phyloP scores from a whole-genome alignment of 2,888 invertebrate genomes.

The Omphaloscelis lunosa region DNA sequence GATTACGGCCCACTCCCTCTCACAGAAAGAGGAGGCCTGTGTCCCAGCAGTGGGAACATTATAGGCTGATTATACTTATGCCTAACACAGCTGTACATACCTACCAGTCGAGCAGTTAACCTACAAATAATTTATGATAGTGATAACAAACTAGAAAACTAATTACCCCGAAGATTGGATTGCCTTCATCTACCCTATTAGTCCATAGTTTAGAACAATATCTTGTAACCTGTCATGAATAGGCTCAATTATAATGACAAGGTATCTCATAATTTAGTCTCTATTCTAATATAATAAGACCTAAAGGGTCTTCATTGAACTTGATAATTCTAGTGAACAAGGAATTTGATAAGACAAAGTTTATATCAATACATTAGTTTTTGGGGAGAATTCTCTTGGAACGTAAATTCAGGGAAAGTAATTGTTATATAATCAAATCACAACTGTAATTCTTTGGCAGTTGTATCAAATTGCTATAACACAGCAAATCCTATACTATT shows the following conservation, averaged over 20 bases:
- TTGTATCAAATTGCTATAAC: no score
- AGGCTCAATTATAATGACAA: background rate
- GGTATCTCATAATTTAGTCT: slow-evolving; percentile 3
- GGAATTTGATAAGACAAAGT: background rate
- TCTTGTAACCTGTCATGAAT: slow-evolving; percentile 8
- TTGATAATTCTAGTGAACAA: slow-evolving; percentile 8
- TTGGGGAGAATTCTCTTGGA: background rate
- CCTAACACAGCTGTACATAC: no score
- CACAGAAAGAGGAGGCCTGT: no score
- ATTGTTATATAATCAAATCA: background rate
- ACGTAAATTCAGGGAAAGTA: background rate
- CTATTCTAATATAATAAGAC: slow-evolving; percentile 6
- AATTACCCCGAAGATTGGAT: background rate
- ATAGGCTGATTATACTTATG: no score
- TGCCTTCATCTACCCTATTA: background rate
- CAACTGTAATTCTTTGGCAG: background rate
- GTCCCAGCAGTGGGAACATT: no score
- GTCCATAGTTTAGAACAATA: slow-evolving; percentile 17
- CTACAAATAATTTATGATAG: background rate
- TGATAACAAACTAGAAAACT: slow-evolving; percentile 1
- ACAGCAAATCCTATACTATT: no score
- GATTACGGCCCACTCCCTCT: no score
- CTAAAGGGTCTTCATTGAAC: background rate
- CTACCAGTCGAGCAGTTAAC: background rate
- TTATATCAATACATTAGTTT: background rate